phyloP scores from a whole-genome alignment of 2,888 invertebrate genomes.

The Pterostichus madidus region DNA sequence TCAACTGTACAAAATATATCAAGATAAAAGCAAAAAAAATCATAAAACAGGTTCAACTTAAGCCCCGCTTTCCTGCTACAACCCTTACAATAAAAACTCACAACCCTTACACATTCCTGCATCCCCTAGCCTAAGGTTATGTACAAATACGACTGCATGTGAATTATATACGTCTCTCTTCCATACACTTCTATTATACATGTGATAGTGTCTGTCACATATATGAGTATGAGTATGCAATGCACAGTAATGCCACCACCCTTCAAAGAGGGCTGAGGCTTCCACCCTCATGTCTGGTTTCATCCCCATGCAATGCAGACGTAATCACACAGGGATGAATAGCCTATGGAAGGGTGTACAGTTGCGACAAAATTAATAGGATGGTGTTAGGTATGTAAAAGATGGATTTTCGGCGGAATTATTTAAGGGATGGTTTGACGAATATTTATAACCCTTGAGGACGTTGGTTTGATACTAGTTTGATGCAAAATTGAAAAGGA shows the following conservation, averaged over 20 bases:
- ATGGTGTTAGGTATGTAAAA: too few relatives aligned
- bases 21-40: too few relatives aligned
- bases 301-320: background rate
- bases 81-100: constrained; percentile 5
- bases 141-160: constrained; percentile 30
- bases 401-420: too few relatives aligned
- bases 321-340: constrained; percentile 14
- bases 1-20: too few relatives aligned
- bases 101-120: constrained; percentile 7
- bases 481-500: too few relatives aligned
- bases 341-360: background rate
- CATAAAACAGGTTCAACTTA: too few relatives aligned
- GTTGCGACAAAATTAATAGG: background rate
- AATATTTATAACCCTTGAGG: too few relatives aligned
- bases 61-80: background rate
- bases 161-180: constrained; percentile 9
- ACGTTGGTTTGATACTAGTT: too few relatives aligned
- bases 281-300: constrained; percentile 13
- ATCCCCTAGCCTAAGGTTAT: background rate
- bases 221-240: background rate
- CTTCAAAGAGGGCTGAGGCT: constrained; percentile 1
- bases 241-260: background rate
- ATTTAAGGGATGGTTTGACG: too few relatives aligned
- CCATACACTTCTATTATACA: constrained; percentile 16
- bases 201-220: constrained; percentile 3